Evolutionary conservation across 1,140 invertebrate genomes (phyloP).

Genomic region (Conus ventricosus): DNA sequence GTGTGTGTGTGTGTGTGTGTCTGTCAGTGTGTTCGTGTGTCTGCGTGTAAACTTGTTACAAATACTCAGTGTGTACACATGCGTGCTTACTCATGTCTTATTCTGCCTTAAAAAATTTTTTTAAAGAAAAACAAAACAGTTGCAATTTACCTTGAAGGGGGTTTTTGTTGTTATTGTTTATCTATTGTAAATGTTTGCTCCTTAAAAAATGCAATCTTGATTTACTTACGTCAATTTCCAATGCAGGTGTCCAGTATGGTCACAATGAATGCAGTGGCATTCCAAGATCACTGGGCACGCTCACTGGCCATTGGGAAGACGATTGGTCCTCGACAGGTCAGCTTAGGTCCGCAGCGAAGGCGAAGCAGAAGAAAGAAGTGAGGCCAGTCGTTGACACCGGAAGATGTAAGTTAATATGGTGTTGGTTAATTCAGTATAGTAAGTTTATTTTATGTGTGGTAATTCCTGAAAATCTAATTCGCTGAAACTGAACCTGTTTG

Average conservation of each 20-base stretch:
- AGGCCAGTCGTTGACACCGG: conserved; percentile 65
- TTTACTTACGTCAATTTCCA: neutral
- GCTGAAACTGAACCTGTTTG: too few relatives aligned
- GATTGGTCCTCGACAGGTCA: conserved; percentile 54
- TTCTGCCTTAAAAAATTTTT: too few relatives aligned
- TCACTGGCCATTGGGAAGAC: conserved; percentile 50
- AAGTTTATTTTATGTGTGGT: too few relatives aligned
- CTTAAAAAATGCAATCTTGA: neutral
- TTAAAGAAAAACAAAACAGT: neutral
- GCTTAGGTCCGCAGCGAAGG: conserved; percentile 56
- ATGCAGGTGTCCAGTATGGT: conserved; percentile 22
- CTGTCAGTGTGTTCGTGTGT: neutral
- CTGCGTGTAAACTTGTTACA: too few relatives aligned
- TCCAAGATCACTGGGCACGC: conserved; percentile 66
- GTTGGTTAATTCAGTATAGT: neutral
- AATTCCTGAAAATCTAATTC: too few relatives aligned
- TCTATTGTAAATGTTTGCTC: too few relatives aligned
- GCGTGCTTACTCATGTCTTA: too few relatives aligned
- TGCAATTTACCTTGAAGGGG: neutral
- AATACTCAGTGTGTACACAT: too few relatives aligned
- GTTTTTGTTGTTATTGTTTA: too few relatives aligned
- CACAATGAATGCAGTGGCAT: conserved; percentile 63
- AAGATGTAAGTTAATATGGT: conserved; percentile 35
- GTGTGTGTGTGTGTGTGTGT: neutral
- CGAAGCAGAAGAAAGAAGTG: conserved; percentile 56